Percentiles rank a stretch among this genome's conserved stretches.
phyloP scores from a whole-genome alignment of 2,797 vertebrate species.

The Takifugu rubripes region DNA sequence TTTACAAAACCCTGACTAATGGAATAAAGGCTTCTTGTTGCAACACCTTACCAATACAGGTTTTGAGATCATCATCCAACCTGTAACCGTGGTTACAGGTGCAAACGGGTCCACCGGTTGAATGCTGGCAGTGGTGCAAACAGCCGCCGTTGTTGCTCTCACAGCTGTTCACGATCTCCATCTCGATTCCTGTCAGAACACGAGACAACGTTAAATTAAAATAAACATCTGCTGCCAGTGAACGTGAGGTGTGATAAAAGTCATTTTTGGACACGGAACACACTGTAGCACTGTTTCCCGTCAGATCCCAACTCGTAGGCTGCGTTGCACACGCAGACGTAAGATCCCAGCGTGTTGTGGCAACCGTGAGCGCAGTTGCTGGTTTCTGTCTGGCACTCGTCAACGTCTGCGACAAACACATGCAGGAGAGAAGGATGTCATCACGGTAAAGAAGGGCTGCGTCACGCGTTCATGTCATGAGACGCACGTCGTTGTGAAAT shows the following conservation, averaged over 20 bases:
- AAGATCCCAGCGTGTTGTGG: conserved; percentile 89
- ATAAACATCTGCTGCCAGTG: background rate
- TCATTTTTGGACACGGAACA: conserved; percentile 54
- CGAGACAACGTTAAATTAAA: conserved; percentile 1
- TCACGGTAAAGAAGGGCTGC: background rate
- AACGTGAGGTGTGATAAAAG: background rate
- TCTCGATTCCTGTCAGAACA: conserved; percentile 84
- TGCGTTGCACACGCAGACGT: conserved; percentile 80
- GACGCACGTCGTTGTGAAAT: no score
- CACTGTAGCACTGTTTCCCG: conserved; percentile 89
- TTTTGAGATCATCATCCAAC: conserved; percentile 84
- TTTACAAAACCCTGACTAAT: no score
- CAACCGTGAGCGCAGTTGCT: conserved; percentile 86
- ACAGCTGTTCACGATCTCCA: conserved; percentile 97
- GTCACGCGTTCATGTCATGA: background rate
- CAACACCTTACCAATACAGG: conserved; percentile 80
- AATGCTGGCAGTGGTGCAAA: conserved; percentile 88
- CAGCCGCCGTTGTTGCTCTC: conserved; percentile 87
- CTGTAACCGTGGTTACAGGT: conserved; percentile 84
- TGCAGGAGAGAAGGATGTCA: background rate
- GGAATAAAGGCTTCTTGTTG: background rate
- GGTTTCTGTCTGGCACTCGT: conserved; percentile 80
- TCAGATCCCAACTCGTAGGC: conserved; percentile 92
- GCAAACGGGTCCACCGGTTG: conserved; percentile 81
- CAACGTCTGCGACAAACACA: conserved; percentile 77